A percentile compares a stretch with the other conserved stretches of the same genome.
Conservation (phyloP, 2,888 invertebrate genomes). For the Apoda limacodes region DNA sequence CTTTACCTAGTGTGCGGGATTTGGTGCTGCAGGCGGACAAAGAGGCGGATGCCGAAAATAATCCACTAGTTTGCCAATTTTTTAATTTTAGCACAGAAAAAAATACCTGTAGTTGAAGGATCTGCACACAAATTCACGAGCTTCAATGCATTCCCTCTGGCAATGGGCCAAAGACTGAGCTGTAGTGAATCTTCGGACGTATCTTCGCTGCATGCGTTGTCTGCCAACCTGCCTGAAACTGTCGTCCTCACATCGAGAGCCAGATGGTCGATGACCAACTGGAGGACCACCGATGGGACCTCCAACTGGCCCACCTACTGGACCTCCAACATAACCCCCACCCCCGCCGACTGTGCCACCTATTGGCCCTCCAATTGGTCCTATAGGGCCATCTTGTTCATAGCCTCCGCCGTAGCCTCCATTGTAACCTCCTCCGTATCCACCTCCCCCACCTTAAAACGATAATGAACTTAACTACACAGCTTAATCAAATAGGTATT, state of each 20-base stretch:
- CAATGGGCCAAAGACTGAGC: constrained; percentile 83
- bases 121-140: constrained; percentile 85
- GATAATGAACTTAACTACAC: background rate
- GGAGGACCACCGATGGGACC: constrained; percentile 44
- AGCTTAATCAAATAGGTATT: too few species aligned
- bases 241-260: constrained; percentile 84
- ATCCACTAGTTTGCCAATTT: too few species aligned
- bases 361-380: constrained; percentile 35
- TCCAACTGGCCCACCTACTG: constrained; percentile 41
- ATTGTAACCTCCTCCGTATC: constrained; percentile 27
- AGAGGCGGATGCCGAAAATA: too few species aligned
- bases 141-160: constrained; percentile 86
- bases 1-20: too few species aligned
- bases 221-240: constrained; percentile 87
- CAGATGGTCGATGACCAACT: constrained; percentile 46
- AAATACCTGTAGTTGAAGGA: constrained; percentile 86
- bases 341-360: constrained; percentile 24
- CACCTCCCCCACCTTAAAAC: constrained; percentile 24
- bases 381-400: constrained; percentile 48
- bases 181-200: constrained; percentile 78
- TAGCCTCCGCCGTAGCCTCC: too few species aligned
- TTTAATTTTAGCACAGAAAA: too few species aligned
- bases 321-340: constrained; percentile 36
- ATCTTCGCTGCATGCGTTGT: constrained; percentile 83
- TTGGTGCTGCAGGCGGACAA: too few species aligned